These are phyloP conservation scores for Dermatemys mawii DNA, from an alignment of 2,113 vertebrate species.

Conservation along the genomic window DNA sequence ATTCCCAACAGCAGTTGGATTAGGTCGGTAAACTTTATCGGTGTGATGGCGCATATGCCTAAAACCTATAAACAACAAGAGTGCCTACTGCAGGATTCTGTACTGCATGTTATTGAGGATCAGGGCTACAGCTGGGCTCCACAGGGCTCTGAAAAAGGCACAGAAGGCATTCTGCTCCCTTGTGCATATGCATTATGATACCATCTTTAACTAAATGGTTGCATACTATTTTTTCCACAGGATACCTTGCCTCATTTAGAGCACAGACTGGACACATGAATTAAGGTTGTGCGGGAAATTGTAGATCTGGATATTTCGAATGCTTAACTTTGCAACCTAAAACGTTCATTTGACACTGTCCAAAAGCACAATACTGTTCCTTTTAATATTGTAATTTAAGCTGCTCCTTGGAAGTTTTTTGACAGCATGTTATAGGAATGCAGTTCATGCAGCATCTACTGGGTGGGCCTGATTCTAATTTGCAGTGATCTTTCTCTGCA, in stretches of 20 bases:
- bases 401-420: slow-evolving; percentile 31
- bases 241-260: background rate
- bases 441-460: slow-evolving; percentile 1
- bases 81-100: background rate
- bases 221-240: accelerated
- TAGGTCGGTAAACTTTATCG: background rate
- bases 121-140: background rate
- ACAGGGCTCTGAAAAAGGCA: background rate
- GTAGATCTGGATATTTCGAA: background rate
- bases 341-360: background rate
- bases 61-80: background rate
- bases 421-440: slow-evolving; percentile 58
- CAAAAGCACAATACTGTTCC: slow-evolving; percentile 34
- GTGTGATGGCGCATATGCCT: background rate
- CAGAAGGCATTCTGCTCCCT: accelerated
- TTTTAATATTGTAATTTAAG: slow-evolving; percentile 63
- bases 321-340: background rate
- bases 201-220: background rate
- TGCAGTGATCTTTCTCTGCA: slow-evolving; percentile 40
- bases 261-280: background rate
- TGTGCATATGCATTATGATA: background rate
- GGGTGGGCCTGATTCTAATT: slow-evolving; percentile 27
- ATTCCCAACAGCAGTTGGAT: background rate
- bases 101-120: accelerated
- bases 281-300: background rate